Conservation (phyloP, 2,113 vertebrate genomes). For the Salvelinus alpinus region DNA sequence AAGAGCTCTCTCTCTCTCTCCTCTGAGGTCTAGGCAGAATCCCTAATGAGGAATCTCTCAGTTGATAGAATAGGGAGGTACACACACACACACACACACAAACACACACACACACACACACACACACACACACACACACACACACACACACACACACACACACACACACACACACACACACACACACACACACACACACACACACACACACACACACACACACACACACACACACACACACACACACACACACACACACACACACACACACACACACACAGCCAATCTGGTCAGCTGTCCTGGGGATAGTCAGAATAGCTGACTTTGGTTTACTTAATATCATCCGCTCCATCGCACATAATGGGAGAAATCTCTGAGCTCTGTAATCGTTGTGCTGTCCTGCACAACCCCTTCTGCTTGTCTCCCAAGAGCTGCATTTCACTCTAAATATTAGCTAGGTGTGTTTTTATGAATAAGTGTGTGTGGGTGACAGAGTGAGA, state of each 20-base stretch:
- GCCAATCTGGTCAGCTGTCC: background rate
- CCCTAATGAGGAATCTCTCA: slow-evolving; percentile 11
- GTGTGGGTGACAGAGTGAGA: background rate
- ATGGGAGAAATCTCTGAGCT: slow-evolving; percentile 20
- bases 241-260: background rate
- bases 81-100: background rate
- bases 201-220: background rate
- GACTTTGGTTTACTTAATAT: slow-evolving; percentile 27
- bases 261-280: background rate
- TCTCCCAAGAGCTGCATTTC: slow-evolving; percentile 18
- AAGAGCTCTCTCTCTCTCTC: too few relatives aligned
- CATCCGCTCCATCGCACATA: slow-evolving; percentile 16
- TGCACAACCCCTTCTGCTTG: slow-evolving; percentile 24
- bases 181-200: background rate
- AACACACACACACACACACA: background rate
- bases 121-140: background rate
- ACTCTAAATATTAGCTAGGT: slow-evolving; percentile 20
- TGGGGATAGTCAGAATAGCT: background rate
- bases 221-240: background rate
- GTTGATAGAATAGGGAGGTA: background rate
- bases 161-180: background rate
- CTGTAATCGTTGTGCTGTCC: slow-evolving; percentile 23
- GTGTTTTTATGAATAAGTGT: background rate
- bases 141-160: background rate
- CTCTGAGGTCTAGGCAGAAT: too few relatives aligned